Conservation (phyloP, 1,140 invertebrate species). For the Drosophila melanica region DNA sequence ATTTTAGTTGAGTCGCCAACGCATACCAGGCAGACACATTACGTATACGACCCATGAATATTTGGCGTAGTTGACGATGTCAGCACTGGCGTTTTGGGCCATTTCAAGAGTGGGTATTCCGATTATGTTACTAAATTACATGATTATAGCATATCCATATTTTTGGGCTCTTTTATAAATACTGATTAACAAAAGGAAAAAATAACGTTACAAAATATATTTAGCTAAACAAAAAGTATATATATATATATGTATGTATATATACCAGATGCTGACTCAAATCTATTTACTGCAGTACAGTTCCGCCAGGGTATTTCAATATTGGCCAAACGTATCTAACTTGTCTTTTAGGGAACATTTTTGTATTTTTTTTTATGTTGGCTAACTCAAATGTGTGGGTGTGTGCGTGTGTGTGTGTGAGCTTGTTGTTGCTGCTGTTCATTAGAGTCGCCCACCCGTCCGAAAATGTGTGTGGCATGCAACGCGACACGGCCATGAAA, state of each 20-base stretch:
- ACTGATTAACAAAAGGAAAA: too few relatives aligned
- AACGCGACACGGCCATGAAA: slow-evolving; percentile 67
- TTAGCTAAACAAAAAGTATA: too few relatives aligned
- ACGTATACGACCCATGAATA: slow-evolving; percentile 75
- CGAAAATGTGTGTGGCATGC: slow-evolving; percentile 74
- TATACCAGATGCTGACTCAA: not conserved
- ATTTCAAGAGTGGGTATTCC: not conserved
- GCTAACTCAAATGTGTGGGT: not conserved
- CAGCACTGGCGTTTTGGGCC: slow-evolving; percentile 26
- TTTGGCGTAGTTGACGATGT: slow-evolving; percentile 72
- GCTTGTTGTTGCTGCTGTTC: slow-evolving; percentile 44
- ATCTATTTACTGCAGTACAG: not conserved
- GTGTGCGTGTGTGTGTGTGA: slow-evolving; percentile 19
- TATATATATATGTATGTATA: too few relatives aligned
- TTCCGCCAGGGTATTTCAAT: not conserved
- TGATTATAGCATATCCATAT: too few relatives aligned
- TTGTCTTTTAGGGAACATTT: not conserved
- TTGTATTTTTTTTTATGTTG: not conserved
- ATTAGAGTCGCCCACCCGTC: slow-evolving; percentile 64
- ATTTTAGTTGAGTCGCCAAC: not conserved
- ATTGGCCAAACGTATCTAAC: not conserved
- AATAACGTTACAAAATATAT: too few relatives aligned
- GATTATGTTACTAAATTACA: not conserved
- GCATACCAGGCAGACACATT: slow-evolving; percentile 42
- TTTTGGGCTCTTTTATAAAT: too few relatives aligned